Base-by-base conservation (phyloP, 2,797 vertebrate genomes). In the Sebastes baramenuke region DNA sequence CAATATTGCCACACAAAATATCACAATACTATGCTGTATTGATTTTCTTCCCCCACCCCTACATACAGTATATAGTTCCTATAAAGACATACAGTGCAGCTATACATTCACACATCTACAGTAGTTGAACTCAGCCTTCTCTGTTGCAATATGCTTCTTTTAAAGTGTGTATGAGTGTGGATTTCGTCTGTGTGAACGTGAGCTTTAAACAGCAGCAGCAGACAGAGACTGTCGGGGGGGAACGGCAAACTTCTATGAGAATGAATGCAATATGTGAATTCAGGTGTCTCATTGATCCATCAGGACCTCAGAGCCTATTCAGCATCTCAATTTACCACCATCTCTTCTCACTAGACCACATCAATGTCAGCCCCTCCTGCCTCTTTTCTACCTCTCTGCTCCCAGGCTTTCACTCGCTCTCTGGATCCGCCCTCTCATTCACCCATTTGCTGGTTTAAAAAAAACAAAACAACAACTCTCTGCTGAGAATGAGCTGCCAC, bases 241-340 rank as follows among this genome's bases (percentile, higher is more conserved):
- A 80, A 81, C 79, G 81, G 66, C 55, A 81, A 61, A 88, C 82
- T 86, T 90, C 77, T 85, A 61, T 71, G 74, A 87, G 82, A 91
- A 81, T 85, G 70, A 88, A 85, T 86, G 81, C 77, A 86, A 62
- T 79, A 79, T 84, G 78, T 86, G 87, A 85, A 89, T 82, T 88
- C 82, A 87, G 74, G 84, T 88, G 77, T 87, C 72, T 89, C 84
- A 93, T 88, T 92, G 93, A 95, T 91, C 87, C 86, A 87, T 78
- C 77, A 72, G 82, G 87, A 81, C 78, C 83, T 84, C 80, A 10
- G 85, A 80, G 81, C 79, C 82, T 79, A 80, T 93, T 89, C 86
- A 83, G 85, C 88, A 82, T 93, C 86, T 93, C 85, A 87, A 86
- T 92, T 94, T 89, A 91, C 87, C 85, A 67, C 75, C 75, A 66